These are phyloP conservation scores for Eubucco bourcierii DNA, from an alignment of 2,113 vertebrate genomes.

Conservation along the genomic window DNA sequence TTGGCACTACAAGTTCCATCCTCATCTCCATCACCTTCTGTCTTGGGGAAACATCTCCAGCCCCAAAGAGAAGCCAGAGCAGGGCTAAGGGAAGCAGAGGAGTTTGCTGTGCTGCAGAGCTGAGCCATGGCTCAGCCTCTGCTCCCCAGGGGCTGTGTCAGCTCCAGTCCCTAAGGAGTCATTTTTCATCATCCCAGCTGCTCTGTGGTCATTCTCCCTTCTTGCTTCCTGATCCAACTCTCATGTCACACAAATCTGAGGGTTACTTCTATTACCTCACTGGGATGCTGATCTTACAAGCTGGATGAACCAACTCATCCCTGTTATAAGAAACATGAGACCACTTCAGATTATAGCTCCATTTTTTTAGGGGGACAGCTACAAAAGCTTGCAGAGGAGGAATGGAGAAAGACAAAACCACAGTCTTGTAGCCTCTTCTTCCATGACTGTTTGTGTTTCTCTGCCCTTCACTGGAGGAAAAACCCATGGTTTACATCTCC, in stretches of 20 bases:
- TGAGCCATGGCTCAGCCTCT: not conserved
- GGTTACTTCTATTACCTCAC: constrained; percentile 45
- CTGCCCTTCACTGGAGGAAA: not conserved
- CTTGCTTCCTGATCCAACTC: constrained; percentile 15
- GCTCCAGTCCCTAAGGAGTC: not conserved
- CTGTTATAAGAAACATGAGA: not conserved
- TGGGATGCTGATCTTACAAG: constrained; percentile 7
- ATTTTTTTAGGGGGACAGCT: not conserved
- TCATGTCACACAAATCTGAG: constrained; percentile 13
- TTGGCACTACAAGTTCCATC: not conserved
- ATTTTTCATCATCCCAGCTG: constrained; percentile 25
- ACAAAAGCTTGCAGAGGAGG: not conserved
- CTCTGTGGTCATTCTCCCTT: not conserved
- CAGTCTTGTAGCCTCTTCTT: not conserved
- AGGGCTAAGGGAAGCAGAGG: not conserved
- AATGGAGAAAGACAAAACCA: not conserved
- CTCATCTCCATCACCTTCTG: not conserved
- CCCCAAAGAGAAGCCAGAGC: not conserved
- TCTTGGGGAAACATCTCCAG: not conserved
- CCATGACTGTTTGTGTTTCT: not conserved
- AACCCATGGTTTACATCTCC: not conserved
- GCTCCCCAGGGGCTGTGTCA: not conserved
- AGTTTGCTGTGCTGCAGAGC: not conserved
- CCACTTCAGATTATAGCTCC: not conserved
- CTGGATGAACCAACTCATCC: not conserved